Base-by-base conservation (phyloP, 1,140 invertebrate species). In the Macrobrachium rosenbergii region DNA sequence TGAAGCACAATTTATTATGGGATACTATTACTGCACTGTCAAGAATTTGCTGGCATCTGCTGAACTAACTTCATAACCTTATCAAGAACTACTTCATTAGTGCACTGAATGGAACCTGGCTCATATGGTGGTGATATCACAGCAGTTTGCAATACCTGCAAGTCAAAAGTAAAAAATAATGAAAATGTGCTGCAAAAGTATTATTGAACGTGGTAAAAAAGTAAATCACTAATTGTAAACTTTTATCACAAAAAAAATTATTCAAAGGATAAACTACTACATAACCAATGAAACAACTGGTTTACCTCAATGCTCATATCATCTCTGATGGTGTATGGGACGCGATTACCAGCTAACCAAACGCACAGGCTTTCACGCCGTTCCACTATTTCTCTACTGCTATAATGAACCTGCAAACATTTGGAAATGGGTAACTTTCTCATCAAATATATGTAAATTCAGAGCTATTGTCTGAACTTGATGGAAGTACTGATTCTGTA, bases 11-110 rank as follows among this genome's bases (percentile, higher is more conserved):
- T 52, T 8, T 10, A 52, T 52, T 52, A 52, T 10, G 52, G 52
- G 12, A 8, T 23, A 43, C 21, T 37, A 72, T 17, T 72, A 8
- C 23, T 72, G 37, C 21, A 72, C 69, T 72, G 37, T 23, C 69
- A 81, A 23, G 79, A 28, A 43, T 23, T 81, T 63, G 23, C 23
- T 19, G 85, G 85, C 72, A 81, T 63, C 37, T 87, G 85, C 28
- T 82, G 85, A 6, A 87, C 85, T n/a, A 87, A 63, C 59, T 81
- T 82, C 85, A 87, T 87, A 10, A 87, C 85, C 23, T 87, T 87
- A 69, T 82, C 85, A 23, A 87, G 78, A 58, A 87, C 85, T 19
- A 87, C 85, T 64, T 87, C 85, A 76, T 87, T 87, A 11, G 78
- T 80, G 23, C 85, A 87, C 67, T 87, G 78, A 17, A 87, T 69